Evolutionary conservation across 2,797 vertebrate genomes (phyloP), one percentile per base, ranked within the genome.

Genomic region (Microctenopoma lineatum): DNA sequence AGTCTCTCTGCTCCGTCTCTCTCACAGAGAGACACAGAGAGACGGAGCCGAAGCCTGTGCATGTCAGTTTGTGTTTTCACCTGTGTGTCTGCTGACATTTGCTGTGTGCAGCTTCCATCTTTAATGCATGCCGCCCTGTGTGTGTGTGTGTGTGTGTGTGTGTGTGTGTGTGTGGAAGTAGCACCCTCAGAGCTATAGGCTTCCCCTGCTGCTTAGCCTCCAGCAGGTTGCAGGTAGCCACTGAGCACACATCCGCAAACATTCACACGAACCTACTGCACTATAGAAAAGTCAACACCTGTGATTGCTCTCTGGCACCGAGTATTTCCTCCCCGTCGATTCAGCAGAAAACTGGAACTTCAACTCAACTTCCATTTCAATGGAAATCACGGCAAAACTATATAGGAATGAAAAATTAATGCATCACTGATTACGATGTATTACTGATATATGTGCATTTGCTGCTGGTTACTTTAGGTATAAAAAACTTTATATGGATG

Each of bases 101-200:
- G 64, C 66, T 67, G 63, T 64, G 75, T 80, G 77, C 44, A 51
- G 48, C 65, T 70, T 70, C 88, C 85, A 88, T 91, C 76, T 88
- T 86, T 90, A 87, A 90, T 92, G 76, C 81, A 90, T 88, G 73
- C 54, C 76, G 56, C 74, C 68, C 58, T 55, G 38, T 74, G 72
- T 84, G 27, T 61, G 50, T 66, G 75, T 21, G 21, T n/a, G n/a
- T n/a, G n/a, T n/a, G n/a, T n/a, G n/a, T n/a, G n/a, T n/a, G n/a
- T n/a, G n/a, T 21, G 21, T 21, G 21, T 21, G 21, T 21, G 27
- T 63, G 50, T 65, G 75, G 66, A 84, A 73, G 73, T 63, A 84
- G 75, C 83, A 79, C 69, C 61, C 63, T 79, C 58, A 25, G 60
- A 83, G 84, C 59, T 48, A 26, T 21, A 21, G 21, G 21, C 21